A percentile compares a stretch with the other conserved stretches of the same genome.
These are phyloP conservation scores for Arremon brunneinucha DNA, from an alignment of 2,797 vertebrate genomes.

Conservation along the genomic window DNA sequence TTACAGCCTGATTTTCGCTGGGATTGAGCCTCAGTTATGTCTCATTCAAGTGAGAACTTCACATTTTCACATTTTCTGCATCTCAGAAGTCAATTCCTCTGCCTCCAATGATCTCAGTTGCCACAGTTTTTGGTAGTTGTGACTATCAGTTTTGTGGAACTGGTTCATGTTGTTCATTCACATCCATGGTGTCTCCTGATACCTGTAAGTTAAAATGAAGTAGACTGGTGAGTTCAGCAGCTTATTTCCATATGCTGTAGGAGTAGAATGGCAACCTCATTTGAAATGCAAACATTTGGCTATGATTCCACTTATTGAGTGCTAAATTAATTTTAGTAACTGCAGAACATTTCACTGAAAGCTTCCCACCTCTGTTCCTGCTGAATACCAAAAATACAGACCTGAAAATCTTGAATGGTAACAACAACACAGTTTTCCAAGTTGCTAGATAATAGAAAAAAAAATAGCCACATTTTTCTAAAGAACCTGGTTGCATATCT, in stretches of 20 bases:
- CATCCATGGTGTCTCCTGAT: not conserved
- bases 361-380: slow-evolving; percentile 23
- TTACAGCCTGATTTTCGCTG: not conserved
- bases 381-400: slow-evolving; percentile 5
- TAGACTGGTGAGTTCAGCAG: not conserved
- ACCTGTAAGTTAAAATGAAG: not conserved
- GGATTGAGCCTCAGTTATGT: not conserved
- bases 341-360: not conserved
- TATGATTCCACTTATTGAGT: slow-evolving; percentile 15
- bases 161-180: not conserved
- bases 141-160: not conserved
- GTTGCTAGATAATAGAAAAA: not conserved
- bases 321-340: slow-evolving; percentile 19
- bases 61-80: not conserved
- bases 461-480: not conserved
- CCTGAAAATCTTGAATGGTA: slow-evolving; percentile 13
- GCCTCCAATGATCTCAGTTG: not conserved
- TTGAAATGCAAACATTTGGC: not conserved
- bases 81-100: not conserved
- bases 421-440: not conserved
- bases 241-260: not conserved
- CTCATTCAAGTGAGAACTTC: not conserved
- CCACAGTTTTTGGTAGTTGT: not conserved
- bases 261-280: not conserved
- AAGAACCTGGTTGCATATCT: not conserved